These are phyloP conservation scores for Conomelus anceps DNA, from an alignment of 2,888 invertebrate genomes.

Conservation along the genomic window DNA sequence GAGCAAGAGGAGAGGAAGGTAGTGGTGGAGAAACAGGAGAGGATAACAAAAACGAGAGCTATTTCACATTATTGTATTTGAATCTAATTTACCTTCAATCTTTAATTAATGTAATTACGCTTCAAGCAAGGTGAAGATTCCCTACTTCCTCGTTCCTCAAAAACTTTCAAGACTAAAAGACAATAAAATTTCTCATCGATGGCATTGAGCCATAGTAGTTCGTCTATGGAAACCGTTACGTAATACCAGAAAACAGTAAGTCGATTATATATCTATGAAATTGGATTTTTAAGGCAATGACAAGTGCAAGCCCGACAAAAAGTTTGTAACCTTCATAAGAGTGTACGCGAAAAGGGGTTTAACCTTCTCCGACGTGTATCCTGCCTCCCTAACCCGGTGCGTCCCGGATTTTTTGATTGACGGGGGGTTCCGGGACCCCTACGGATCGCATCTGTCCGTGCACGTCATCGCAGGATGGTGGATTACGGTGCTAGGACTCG, in stretches of 20 bases:
- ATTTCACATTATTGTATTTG: no score
- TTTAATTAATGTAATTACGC: no score
- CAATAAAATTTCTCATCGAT: no score
- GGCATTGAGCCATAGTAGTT: no score
- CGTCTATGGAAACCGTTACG: neutral
- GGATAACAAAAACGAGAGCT: no score
- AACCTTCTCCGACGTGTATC: neutral
- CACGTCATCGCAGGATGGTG: neutral
- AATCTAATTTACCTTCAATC: no score
- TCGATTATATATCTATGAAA: neutral
- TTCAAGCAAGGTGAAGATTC: no score
- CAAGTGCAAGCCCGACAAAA: neutral
- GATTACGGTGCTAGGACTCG: neutral
- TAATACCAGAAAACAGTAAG: neutral
- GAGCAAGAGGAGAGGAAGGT: no score
- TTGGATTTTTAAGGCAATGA: neutral
- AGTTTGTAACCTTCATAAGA: neutral
- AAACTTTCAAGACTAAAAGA: no score
- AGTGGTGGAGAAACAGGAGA: no score
- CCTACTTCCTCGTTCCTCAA: no score
- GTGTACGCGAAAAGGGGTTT: neutral
- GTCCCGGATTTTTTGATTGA: neutral
- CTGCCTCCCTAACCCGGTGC: no score
- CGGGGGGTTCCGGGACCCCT: neutral
- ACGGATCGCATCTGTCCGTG: constrained; percentile 3